These are phyloP conservation scores for Umimayanthus kanabou DNA, from an alignment of 92 coral and sea anemone species.

Conservation along the genomic window DNA sequence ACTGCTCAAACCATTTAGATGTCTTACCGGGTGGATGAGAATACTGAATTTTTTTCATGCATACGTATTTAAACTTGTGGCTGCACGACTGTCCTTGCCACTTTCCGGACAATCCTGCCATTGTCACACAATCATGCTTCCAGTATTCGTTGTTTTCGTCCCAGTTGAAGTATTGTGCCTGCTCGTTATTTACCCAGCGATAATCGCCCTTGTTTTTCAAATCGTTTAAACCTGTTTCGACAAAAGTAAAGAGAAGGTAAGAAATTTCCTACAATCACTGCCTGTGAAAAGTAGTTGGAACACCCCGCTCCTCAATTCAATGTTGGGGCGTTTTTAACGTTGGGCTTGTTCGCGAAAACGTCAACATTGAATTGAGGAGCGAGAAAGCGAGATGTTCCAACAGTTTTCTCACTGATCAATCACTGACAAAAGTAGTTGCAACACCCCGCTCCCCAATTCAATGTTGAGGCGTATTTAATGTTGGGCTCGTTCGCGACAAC, in stretches of 20 bases:
- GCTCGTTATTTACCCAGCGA: slow-evolving; percentile 19
- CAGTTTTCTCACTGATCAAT: too few species aligned
- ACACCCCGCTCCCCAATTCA: too few species aligned
- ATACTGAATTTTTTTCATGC: neutral
- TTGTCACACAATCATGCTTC: neutral
- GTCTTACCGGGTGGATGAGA: neutral
- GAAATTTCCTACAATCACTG: neutral
- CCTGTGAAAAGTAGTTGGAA: too few species aligned
- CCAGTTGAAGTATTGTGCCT: slow-evolving; percentile 20
- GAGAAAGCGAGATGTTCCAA: too few species aligned
- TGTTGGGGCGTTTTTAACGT: too few species aligned
- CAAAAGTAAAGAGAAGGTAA: neutral
- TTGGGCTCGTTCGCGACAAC: too few species aligned
- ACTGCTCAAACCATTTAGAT: neutral
- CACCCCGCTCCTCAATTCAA: too few species aligned
- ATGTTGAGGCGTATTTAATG: too few species aligned
- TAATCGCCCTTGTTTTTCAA: neutral
- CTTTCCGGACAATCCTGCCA: slow-evolving; percentile 5
- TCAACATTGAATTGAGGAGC: too few species aligned
- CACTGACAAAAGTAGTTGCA: too few species aligned
- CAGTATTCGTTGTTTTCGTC: neutral
- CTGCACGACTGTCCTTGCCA: neutral
- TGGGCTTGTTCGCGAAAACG: too few species aligned
- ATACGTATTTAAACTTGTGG: neutral
- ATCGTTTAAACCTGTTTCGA: neutral